phyloP scores from a whole-genome alignment of 92 coral and sea anemone genomes.

The Phenganax stokvisi region DNA sequence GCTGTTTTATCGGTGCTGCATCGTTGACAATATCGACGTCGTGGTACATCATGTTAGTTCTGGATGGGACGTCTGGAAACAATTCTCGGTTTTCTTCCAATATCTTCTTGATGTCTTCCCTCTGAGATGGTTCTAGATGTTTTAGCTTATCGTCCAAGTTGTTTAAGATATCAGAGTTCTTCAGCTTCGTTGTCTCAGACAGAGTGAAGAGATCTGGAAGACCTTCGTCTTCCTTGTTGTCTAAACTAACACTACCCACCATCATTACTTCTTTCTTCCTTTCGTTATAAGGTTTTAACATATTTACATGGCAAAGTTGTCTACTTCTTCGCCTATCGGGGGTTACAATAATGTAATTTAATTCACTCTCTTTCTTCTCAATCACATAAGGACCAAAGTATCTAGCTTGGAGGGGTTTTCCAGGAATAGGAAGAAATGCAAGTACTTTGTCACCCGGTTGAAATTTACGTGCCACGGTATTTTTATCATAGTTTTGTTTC shows the following conservation, averaged over 20 bases:
- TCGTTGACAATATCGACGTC: slow-evolving; percentile 34
- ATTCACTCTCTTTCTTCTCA: slow-evolving; percentile 17
- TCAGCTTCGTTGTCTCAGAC: slow-evolving; percentile 5
- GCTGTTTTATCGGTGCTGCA: slow-evolving; percentile 40
- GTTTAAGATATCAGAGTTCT: slow-evolving; percentile 7
- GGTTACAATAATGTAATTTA: slow-evolving; percentile 20
- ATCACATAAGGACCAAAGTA: slow-evolving; percentile 33
- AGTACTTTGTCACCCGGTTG: slow-evolving; percentile 26
- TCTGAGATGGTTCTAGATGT: slow-evolving; percentile 12
- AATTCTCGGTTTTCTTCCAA: slow-evolving; percentile 7
- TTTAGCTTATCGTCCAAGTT: not conserved
- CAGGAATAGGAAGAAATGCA: slow-evolving; percentile 28
- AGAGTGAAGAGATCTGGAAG: not conserved
- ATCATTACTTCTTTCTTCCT: not conserved
- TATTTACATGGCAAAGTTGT: slow-evolving; percentile 41
- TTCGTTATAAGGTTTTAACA: slow-evolving; percentile 20
- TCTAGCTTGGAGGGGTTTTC: slow-evolving; percentile 27
- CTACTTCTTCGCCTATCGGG: slow-evolving; percentile 45
- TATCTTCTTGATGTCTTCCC: slow-evolving; percentile 36
- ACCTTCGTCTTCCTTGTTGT: too few species aligned
- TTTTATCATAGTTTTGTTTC: slow-evolving; percentile 25
- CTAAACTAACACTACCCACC: too few species aligned
- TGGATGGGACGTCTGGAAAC: slow-evolving; percentile 33
- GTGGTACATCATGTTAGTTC: slow-evolving; percentile 36
- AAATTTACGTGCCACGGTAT: not conserved